Base-by-base conservation (phyloP, 1,140 invertebrate genomes). In the Drosophila novamexicana region DNA sequence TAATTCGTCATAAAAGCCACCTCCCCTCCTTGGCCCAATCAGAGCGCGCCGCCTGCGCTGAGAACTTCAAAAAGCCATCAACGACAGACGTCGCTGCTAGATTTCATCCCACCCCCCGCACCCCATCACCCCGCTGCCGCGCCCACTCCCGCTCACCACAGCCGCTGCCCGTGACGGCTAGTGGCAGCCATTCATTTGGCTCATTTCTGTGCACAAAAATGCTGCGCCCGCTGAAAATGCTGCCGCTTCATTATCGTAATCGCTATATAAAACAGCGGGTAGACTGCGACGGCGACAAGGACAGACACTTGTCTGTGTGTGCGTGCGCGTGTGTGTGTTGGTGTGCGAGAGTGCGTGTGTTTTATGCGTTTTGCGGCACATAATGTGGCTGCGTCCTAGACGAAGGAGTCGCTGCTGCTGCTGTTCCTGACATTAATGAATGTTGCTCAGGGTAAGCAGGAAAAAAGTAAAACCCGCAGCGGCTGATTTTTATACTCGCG, bases 61-160 rank as follows among this genome's bases (percentile, higher is more conserved):
- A 88, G 82, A 88, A 90, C 88, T 90, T 90, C 88, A 90, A 90
- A 90, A 90, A 91, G 88, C 88, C 88, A 90, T 90, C 88, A 90
- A 75, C 88, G 80, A 67, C 88, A 90, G 82, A 88, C 83, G 79
- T 61, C 77, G 76, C 75, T 75, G 8, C 52, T 36, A 54, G 52
- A 36, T 37, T 42, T n/a, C 40, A n/a, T 7, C 44, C 10, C 22
- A 6, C 5, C 22, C 18, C 22, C 18, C 12, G 4, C 7, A n/a
- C 7, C 52, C 10, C 22, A 6, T 14, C 14, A 14, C 7, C 22
- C 18, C 14, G 4, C 7, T 14, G 14, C 1, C 12, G 45, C 14
- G 14, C 14, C 14, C 14, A 14, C 14, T 14, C 14, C 22, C 34
- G 14, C 36, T 7, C 52, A 6, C 12, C 37, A 1, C 40, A 6